Evolutionary conservation across 2,888 invertebrate species (phyloP).

Genomic region (Tryphoninae sp.): DNA sequence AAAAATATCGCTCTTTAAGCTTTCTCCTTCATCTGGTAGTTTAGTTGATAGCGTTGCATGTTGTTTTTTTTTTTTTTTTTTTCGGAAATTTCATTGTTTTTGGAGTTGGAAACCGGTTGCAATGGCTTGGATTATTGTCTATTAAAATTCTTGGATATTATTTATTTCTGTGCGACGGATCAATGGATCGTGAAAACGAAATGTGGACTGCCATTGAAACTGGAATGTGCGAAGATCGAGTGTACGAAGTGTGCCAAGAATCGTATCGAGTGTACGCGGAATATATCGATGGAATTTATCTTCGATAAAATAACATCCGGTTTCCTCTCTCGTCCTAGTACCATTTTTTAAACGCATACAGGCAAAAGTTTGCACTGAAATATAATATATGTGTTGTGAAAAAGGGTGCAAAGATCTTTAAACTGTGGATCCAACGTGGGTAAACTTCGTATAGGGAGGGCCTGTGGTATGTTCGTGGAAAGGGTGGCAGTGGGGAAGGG

Average conservation of each 20-base stretch:
- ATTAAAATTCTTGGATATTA: too few species aligned
- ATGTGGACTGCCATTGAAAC: too few species aligned
- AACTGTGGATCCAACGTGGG: slow-evolving; percentile 57
- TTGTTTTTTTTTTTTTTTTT: not conserved
- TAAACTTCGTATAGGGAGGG: slow-evolving; percentile 55
- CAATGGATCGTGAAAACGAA: too few species aligned
- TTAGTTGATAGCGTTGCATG: not conserved
- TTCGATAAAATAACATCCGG: not conserved
- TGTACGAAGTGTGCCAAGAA: too few species aligned
- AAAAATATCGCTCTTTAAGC: not conserved
- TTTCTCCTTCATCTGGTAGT: not conserved
- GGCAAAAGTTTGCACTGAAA: not conserved
- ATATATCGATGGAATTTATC: not conserved
- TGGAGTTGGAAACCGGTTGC: too few species aligned
- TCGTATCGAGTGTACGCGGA: too few species aligned
- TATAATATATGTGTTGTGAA: not conserved
- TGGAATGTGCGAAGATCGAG: too few species aligned
- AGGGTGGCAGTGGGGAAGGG: slow-evolving; percentile 22
- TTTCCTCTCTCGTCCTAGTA: not conserved
- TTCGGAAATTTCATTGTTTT: too few species aligned
- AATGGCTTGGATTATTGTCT: too few species aligned
- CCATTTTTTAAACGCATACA: too few species aligned
- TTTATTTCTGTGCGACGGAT: too few species aligned
- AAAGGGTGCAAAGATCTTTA: slow-evolving; percentile 47
- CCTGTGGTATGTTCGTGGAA: slow-evolving; percentile 44